Percentiles rank a stretch among this genome's conserved stretches.
Conservation (phyloP, 2,888 invertebrate species). For the Amiota communis region DNA sequence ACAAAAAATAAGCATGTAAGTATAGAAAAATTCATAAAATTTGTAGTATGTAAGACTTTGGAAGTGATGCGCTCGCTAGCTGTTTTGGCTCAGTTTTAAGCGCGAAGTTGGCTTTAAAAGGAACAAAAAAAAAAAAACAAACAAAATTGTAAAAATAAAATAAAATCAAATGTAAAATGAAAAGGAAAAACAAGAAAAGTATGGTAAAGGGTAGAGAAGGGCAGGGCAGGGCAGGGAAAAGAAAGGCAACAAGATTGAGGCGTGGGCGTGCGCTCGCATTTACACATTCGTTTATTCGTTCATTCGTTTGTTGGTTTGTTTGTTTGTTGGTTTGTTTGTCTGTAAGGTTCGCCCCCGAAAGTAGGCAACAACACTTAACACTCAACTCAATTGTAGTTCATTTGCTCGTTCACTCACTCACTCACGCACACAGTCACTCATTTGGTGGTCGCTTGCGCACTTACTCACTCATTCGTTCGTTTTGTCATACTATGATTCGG, state of each 20-base stretch:
- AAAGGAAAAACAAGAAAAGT: not conserved
- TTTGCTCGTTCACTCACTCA: not conserved
- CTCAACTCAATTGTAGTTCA: not conserved
- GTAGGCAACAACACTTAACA: conserved; percentile 52
- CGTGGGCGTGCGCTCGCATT: conserved; percentile 23
- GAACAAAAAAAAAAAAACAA: not conserved
- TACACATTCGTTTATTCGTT: not conserved
- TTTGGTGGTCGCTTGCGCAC: conserved; percentile 3
- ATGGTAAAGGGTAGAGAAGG: not conserved
- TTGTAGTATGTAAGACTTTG: too few relatives aligned
- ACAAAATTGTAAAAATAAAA: not conserved
- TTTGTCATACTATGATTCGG: not conserved
- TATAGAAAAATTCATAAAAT: not conserved
- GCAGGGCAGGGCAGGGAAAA: not conserved
- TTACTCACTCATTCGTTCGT: not conserved
- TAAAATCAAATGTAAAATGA: not conserved
- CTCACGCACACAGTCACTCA: not conserved
- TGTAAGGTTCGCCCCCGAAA: conserved; percentile 48
- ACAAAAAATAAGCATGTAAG: not conserved
- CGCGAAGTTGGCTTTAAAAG: not conserved
- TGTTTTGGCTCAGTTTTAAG: not conserved
- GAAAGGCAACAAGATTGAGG: not conserved
- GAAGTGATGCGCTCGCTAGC: too few relatives aligned
- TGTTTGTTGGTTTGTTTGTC: not conserved
- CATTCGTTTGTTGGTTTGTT: not conserved